phyloP scores from a whole-genome alignment of 92 coral and sea anemone species.

The Parazoanthus atlanticus region DNA sequence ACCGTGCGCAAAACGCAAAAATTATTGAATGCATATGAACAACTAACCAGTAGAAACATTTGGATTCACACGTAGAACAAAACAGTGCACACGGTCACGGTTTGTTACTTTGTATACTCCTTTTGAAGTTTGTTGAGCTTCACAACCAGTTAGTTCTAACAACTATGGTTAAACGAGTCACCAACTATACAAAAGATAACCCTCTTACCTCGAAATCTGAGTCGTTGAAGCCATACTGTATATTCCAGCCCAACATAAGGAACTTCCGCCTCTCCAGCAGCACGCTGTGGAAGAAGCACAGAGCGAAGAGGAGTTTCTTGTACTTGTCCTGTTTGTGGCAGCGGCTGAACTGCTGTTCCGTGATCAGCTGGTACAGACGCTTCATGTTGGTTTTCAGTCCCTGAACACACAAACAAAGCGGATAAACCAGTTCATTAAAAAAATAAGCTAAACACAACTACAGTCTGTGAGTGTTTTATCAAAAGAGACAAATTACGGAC shows the following conservation, averaged over 20 bases:
- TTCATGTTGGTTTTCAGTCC: conserved; percentile 99
- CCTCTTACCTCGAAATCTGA: conserved; percentile 88
- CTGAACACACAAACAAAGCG: conserved; percentile 41
- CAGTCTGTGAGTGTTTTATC: too few relatives aligned
- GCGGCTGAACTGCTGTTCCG: conserved; percentile 94
- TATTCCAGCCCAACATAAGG: conserved; percentile 99
- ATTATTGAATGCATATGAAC: too few relatives aligned
- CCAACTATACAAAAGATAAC: not conserved
- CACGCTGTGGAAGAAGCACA: conserved; percentile 98
- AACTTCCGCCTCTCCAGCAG: conserved; percentile 93
- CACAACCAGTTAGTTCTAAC: too few relatives aligned
- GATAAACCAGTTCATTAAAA: not conserved
- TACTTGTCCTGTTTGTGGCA: conserved; percentile 99
- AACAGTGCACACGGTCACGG: too few relatives aligned
- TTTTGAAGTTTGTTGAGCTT: too few relatives aligned
- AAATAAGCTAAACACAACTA: too few relatives aligned
- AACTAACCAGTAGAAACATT: too few relatives aligned
- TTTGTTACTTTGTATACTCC: too few relatives aligned
- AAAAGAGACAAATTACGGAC: too few relatives aligned
- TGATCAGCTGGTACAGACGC: conserved; percentile 96
- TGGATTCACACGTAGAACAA: too few relatives aligned
- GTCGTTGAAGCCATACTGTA: conserved; percentile 94
- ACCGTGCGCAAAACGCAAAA: too few relatives aligned
- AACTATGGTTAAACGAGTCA: not conserved
- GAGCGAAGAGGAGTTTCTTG: conserved; percentile 91